Percentiles rank a stretch among this genome's conserved stretches.
Conservation (phyloP, 2,113 vertebrate genomes). For the Cichladusa arquata region DNA sequence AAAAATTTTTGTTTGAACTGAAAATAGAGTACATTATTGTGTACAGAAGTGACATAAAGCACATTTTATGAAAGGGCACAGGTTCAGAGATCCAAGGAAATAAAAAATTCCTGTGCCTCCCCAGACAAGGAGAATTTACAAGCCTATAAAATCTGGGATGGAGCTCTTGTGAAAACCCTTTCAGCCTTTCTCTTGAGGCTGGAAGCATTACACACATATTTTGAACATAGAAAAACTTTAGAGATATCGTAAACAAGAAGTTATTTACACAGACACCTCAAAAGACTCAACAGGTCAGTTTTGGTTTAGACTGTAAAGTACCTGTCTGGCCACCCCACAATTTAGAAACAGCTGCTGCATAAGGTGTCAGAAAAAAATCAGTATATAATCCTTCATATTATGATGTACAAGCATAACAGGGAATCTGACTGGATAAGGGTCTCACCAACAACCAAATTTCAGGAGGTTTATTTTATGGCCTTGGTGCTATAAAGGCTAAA, state of each 20-base stretch:
- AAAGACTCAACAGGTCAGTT: not conserved
- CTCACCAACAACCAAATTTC: not conserved
- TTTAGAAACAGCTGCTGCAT: not conserved
- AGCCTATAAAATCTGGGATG: not conserved
- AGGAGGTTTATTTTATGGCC: conserved; percentile 1
- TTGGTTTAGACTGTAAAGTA: not conserved
- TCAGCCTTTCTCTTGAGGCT: not conserved
- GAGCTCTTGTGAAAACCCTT: not conserved
- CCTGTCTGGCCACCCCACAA: not conserved
- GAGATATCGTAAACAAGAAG: not conserved
- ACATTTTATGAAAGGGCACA: not conserved
- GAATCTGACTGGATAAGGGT: not conserved
- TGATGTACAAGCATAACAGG: not conserved
- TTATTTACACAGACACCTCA: not conserved
- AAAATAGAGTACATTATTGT: not conserved
- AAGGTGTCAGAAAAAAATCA: not conserved
- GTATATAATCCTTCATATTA: not conserved
- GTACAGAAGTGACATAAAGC: not conserved
- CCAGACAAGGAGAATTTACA: not conserved
- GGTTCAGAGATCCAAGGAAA: not conserved
- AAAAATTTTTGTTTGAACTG: not conserved
- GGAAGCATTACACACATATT: not conserved
- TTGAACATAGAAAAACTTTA: not conserved
- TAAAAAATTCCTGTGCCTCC: not conserved
- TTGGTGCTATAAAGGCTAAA: not conserved